Conservation (phyloP, 2,113 vertebrate genomes). For the Brienomyrus brachyistius region DNA sequence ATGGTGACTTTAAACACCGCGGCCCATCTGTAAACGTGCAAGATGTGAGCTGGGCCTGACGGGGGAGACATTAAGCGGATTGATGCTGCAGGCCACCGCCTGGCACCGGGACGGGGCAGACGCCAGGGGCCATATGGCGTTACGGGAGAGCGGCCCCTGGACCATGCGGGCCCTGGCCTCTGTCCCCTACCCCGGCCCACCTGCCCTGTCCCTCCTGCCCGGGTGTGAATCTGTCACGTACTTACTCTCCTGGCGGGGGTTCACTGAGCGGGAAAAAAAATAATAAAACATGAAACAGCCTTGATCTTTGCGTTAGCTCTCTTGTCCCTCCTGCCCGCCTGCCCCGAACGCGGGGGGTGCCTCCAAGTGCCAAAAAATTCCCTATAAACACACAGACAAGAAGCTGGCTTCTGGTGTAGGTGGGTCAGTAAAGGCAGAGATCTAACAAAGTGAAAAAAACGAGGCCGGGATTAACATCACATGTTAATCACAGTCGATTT, state of each 20-base stretch:
- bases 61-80: not conserved
- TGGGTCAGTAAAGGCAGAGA: not conserved
- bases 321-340: not conserved
- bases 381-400: not conserved
- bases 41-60: not conserved
- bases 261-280: not conserved
- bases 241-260: slow-evolving; percentile 13
- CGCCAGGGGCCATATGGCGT: not conserved
- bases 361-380: not conserved
- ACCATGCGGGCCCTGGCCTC: not conserved
- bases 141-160: not conserved
- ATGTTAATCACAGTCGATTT: not conserved
- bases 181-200: not conserved
- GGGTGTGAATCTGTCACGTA: slow-evolving; percentile 30
- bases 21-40: not conserved
- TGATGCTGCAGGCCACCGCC: not conserved
- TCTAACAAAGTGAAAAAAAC: not conserved
- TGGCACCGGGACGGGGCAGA: not conserved
- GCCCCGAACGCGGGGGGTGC: not conserved
- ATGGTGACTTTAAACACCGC: not conserved
- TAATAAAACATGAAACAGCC: not conserved
- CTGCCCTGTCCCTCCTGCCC: slow-evolving; percentile 10
- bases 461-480: not conserved
- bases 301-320: not conserved
- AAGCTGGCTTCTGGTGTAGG: not conserved